Evolutionary conservation across 2,113 vertebrate species (phyloP).

Genomic region (Chitala chitala): DNA sequence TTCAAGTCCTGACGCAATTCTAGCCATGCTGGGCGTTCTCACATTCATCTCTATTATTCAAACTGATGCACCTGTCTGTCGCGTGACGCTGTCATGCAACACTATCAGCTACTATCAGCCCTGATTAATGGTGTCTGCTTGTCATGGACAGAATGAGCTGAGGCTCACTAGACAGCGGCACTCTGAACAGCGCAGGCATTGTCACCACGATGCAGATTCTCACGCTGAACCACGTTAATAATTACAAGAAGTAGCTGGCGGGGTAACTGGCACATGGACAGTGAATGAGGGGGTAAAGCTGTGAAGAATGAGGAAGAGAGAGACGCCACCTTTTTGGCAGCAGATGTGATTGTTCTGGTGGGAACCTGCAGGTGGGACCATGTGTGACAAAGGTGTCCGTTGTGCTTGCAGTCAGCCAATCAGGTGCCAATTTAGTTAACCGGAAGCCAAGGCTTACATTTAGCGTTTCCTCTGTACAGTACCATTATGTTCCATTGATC

Average conservation of each 20-base stretch:
- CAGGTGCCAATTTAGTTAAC: background rate
- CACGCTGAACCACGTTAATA: conserved; percentile 63
- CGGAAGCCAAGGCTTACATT: background rate
- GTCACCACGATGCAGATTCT: conserved; percentile 53
- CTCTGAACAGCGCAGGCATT: conserved; percentile 63
- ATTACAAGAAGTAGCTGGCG: conserved; percentile 54
- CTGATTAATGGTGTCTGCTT: conserved; percentile 59
- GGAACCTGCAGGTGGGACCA: conserved; percentile 5
- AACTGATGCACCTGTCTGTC: conserved; percentile 58
- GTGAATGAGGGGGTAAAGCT: conserved; percentile 46
- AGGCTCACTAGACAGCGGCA: conserved; percentile 38
- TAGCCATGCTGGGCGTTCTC: conserved; percentile 22
- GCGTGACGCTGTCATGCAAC: conserved; percentile 45
- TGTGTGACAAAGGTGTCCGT: background rate
- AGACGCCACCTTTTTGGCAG: conserved; percentile 17
- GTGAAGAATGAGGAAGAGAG: conserved; percentile 18
- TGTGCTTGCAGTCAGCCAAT: background rate
- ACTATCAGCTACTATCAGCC: conserved; percentile 52
- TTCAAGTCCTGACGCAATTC: conserved; percentile 45
- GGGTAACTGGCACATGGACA: conserved; percentile 43
- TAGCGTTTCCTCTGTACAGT: background rate
- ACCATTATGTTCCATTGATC: background rate
- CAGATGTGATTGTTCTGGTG: conserved; percentile 32
- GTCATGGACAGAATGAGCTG: too few relatives aligned
- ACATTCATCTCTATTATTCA: conserved; percentile 37